Base-by-base conservation (phyloP, 2,797 vertebrate genomes). In the Prunella strophiata region DNA sequence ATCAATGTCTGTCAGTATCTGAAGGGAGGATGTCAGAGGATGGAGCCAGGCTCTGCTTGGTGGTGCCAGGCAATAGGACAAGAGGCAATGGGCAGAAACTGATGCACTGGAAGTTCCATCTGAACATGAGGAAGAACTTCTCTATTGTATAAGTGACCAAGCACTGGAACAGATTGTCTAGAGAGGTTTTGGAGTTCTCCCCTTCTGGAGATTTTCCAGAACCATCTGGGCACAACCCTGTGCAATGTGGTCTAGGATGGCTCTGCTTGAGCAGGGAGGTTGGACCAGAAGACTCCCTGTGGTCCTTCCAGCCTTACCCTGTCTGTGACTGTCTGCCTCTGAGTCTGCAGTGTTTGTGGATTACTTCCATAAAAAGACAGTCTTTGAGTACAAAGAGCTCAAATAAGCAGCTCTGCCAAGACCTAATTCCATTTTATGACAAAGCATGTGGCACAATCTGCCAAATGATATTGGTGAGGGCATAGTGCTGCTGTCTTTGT, bases 121-220 rank as follows among this genome's bases (percentile, higher is more conserved):
- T 18, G 19, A 63, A 50, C 23, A 38, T 4, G 3, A 38, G 23
- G 12, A 71, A 63, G 23, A 82, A 18, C 19, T 17, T 42, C 9
- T 29, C 12, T 50, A 5, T 3, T n/a, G 13, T n/a, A 5, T 6
- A 6, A 27, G 8, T 30, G 43, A 26, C 7, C 0, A 0, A 10
- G 5, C 34, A 48, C 32, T 38, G 13, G 20, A 76, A 51, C 14
- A 63, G 23, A 45, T 43, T 57, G 10, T 17, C 10, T 9, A 4
- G 43, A 45, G 23, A 30, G 10, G 7, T 10, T 82, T 22, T n/a
- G 12, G 43, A 43, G 4, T n/a, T n/a, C 5, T 70, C 11, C 5
- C 11, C 38, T 16, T 11, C 14, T 30, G n/a, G 15, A 34, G 20
- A 38, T 25, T 51, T 22, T 51, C 16, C 34, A 57, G 36, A 63